Evolutionary conservation across 2,797 vertebrate genomes (phyloP).

Genomic region (Trichosurus vulpecula): DNA sequence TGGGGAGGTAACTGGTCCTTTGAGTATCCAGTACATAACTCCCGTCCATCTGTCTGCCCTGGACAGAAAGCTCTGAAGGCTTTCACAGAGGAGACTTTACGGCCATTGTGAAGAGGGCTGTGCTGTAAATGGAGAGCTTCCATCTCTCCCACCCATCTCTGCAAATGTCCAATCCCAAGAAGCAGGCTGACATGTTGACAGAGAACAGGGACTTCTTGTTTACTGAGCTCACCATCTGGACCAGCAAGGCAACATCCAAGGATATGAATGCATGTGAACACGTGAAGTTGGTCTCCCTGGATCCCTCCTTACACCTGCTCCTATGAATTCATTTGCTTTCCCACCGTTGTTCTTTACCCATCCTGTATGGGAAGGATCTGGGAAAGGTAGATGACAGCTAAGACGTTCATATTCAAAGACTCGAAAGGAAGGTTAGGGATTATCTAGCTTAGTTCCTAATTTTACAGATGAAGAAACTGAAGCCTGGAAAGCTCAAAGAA

Average conservation of each 20-base stretch:
- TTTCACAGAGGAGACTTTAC: conserved; percentile 65
- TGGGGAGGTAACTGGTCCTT: neutral
- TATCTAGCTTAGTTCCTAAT: neutral
- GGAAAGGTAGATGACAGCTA: neutral
- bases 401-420: neutral
- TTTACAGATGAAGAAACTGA: conserved; percentile 1
- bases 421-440: neutral
- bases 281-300: conserved; percentile 2
- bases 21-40: conserved; percentile 15
- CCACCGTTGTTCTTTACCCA: neutral
- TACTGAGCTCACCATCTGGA: conserved; percentile 75
- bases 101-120: neutral
- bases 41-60: neutral
- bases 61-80: conserved; percentile 28
- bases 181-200: conserved; percentile 69
- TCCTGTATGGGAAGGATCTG: neutral
- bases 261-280: conserved; percentile 31
- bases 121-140: conserved; percentile 66
- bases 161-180: conserved; percentile 58
- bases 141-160: conserved; percentile 48
- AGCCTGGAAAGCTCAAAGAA: neutral
- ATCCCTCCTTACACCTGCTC: neutral
- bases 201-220: conserved; percentile 81
- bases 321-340: neutral
- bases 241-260: conserved; percentile 44